phyloP scores from a whole-genome alignment of 2,888 invertebrate species.

The Spilosoma lubricipeda region DNA sequence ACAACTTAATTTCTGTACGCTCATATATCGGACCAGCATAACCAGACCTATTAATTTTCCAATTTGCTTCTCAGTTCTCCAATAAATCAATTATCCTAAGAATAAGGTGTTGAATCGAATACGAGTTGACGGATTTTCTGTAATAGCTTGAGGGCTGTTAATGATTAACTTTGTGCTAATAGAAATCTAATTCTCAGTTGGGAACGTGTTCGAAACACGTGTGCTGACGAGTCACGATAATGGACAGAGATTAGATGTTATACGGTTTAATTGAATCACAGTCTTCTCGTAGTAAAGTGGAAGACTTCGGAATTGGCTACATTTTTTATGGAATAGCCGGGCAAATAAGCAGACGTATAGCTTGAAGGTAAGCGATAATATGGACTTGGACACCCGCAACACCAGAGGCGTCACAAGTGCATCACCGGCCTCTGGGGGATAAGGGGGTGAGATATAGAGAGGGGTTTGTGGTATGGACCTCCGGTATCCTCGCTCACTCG shows the following conservation, averaged over 20 bases:
- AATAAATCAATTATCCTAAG: neutral
- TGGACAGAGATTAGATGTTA: neutral
- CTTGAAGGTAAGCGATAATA: too few species aligned
- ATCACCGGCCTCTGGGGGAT: too few species aligned
- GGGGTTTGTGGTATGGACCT: too few species aligned
- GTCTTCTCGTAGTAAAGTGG: neutral
- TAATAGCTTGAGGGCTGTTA: neutral
- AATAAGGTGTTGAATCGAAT: neutral
- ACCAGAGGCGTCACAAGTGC: too few species aligned
- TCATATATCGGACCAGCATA: neutral
- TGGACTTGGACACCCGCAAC: too few species aligned
- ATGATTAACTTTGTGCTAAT: constrained; percentile 18
- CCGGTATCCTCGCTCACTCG: too few species aligned
- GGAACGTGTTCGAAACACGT: constrained; percentile 15
- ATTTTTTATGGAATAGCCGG: too few species aligned
- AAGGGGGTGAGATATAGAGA: too few species aligned
- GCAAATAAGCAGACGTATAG: too few species aligned
- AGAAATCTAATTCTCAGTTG: constrained; percentile 1
- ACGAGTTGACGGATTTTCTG: neutral
- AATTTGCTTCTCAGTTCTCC: neutral
- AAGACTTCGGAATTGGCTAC: neutral
- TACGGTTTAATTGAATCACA: neutral
- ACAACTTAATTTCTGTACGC: neutral
- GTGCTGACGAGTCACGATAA: constrained; percentile 5
- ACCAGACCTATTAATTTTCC: neutral